Base-by-base conservation (phyloP, 2,888 invertebrate genomes). In the Macrosiphum euphorbiae region DNA sequence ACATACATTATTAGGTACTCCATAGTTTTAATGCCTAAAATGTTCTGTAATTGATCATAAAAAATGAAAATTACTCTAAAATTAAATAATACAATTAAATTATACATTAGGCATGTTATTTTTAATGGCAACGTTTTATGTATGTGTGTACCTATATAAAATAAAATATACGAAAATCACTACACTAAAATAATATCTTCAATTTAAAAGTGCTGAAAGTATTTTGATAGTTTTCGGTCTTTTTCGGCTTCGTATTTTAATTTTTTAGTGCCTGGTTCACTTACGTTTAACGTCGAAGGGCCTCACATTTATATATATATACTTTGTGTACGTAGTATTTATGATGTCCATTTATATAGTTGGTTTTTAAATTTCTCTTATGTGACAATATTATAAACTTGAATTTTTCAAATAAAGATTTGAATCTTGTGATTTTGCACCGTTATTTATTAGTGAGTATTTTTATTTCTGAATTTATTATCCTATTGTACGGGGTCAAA, bases 31-130 rank as follows among this genome's bases (percentile, higher is more conserved):
- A 67, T 61, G 28, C 28, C 28, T 61, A 28, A n/a, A 28, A 13
- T n/a, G 13, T 61, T 61, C 28, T 61, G 13, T 67, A 67, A 67
- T n/a, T 67, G 67, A n/a, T 67, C 67, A n/a, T 67, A 67, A 67
- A 67, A 55, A 67, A 67, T 67, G n/a, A n/a, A n/a, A 67, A n/a
- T 13, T 13, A n/a, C 5, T 67, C n/a, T n/a, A n/a, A 67, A 67
- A 67, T n/a, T 67, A 67, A n/a, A 67, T 67, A 67, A 67, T n/a
- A 44, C 44, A 67, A 67, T n/a, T n/a, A 67, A n/a, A 67, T 67
- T n/a, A 67, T n/a, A n/a, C 4, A 67, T 67, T 67, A 67, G 16
- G 4, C n/a, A 67, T 67, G 67, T 1, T n/a, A 67, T 67, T 67
- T 67, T 67, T n/a, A 61, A 67, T 67, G 67, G 13, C 67, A n/a